Base-by-base conservation (phyloP, 2,888 invertebrate genomes). In the Elmis aenea region DNA sequence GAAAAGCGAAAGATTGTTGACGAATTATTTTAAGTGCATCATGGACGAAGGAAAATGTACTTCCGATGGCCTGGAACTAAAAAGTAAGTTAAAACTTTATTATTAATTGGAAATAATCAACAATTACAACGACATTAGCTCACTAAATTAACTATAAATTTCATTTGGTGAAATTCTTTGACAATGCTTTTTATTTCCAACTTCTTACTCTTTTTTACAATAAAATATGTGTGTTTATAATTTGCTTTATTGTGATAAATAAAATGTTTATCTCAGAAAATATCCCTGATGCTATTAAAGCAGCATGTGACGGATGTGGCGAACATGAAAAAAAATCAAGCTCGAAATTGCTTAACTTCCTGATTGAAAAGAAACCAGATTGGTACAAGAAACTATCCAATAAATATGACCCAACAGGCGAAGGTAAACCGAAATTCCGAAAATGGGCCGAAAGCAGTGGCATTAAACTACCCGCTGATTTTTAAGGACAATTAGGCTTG, bases 391-490 rank as follows among this genome's bases (percentile, higher is more conserved):
- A 76, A 44, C 64, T 88, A 20, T 71, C 77, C 44, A 71, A 60
- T 22, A 83, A 82, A 64, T 88, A 75, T 62, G 87, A 88, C 62
- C 79, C 82, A 5, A 69, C 75, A 0, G 79, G 80, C 15, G 59
- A 68, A 31, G 86, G 79, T 72, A 74, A 74, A 57, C 70, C 70
- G 60, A 77, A 75, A 58, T 86, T 84, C 65, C 73, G 75, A 48
- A 71, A 72, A 0, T 72, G 76, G 21, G 80, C 78, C 3, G 63
- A 54, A 14, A 44, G 49, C 16, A 52, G 55, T 39, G 59, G 59
- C 32, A 43, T 59, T 23, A 45, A 45, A 16, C 18, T 52, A 16
- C 49, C 41, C 5, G 32, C n/a, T n/a, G n/a, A n/a, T n/a, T n/a
- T n/a, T n/a, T n/a, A n/a, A n/a, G n/a, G n/a, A n/a, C n/a, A n/a